phyloP scores from a whole-genome alignment of 2,888 invertebrate genomes.

The Physocephala rufipes region DNA sequence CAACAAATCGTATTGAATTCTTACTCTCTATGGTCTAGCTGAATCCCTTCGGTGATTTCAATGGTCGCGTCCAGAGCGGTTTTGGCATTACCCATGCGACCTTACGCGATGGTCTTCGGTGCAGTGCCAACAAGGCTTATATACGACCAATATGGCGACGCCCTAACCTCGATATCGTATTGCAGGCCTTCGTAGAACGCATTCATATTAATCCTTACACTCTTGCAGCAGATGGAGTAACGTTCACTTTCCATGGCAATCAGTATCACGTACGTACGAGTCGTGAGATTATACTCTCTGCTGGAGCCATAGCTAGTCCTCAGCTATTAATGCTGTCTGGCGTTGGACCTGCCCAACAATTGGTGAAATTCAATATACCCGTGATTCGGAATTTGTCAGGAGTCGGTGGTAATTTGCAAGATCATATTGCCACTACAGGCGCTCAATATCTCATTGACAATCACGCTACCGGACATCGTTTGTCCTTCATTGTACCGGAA shows the following conservation, averaged over 20 bases:
- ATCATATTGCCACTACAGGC: constrained; percentile 84
- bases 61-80: constrained; percentile 82
- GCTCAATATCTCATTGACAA: constrained; percentile 77
- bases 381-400: constrained; percentile 74
- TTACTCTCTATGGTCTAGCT: constrained; percentile 38
- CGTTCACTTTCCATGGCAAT: constrained; percentile 66
- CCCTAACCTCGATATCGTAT: constrained; percentile 77
- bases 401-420: constrained; percentile 84
- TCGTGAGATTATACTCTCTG: constrained; percentile 85
- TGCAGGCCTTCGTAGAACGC: constrained; percentile 75
- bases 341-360: constrained; percentile 74
- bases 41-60: constrained; percentile 76
- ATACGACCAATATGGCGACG: constrained; percentile 74
- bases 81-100: constrained; percentile 82
- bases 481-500: constrained; percentile 76
- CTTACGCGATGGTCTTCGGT: constrained; percentile 78
- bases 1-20: neutral
- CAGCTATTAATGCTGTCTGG: constrained; percentile 89
- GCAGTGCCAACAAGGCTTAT: constrained; percentile 86
- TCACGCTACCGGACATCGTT: constrained; percentile 68
- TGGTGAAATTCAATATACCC: constrained; percentile 71
- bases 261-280: constrained; percentile 70
- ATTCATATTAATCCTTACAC: constrained; percentile 71
- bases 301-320: constrained; percentile 85
- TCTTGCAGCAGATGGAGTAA: constrained; percentile 74